A percentile compares a stretch with the other conserved stretches of the same genome.
Evolutionary conservation across 2,888 invertebrate genomes (phyloP).

Genomic region (Actias luna): DNA sequence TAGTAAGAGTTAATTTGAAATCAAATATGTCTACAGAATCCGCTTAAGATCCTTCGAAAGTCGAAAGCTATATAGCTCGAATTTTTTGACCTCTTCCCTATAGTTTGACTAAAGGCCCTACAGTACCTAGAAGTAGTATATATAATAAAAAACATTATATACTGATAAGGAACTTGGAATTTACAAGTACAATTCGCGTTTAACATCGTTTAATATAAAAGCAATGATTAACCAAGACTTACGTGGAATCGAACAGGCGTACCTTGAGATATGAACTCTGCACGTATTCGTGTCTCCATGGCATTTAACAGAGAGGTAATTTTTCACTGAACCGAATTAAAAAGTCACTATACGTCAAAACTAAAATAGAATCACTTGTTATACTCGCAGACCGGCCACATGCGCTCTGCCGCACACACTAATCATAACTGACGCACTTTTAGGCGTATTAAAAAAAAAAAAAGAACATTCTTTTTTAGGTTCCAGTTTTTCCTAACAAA

Average conservation of each 20-base stretch:
- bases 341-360: slow-evolving; percentile 47
- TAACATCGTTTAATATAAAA: neutral
- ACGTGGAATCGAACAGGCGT: neutral
- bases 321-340: slow-evolving; percentile 43
- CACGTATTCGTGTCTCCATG: neutral
- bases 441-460: neutral
- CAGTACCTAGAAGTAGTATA: no score
- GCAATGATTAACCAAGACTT: neutral
- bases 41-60: no score
- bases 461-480: no score
- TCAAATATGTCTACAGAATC: no score
- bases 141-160: no score
- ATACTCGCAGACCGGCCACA: slow-evolving; percentile 46
- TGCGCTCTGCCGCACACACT: slow-evolving; percentile 50
- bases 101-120: no score
- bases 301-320: slow-evolving; percentile 26
- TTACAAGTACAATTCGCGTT: neutral
- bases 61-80: no score
- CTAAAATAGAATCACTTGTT: slow-evolving; percentile 52
- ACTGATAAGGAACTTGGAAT: neutral
- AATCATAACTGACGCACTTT: slow-evolving; percentile 55
- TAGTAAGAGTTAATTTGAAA: no score
- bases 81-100: no score
- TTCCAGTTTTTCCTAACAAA: no score
- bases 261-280: neutral